phyloP scores from a whole-genome alignment of 1,140 invertebrate genomes.

The Brachionus manjavacas region DNA sequence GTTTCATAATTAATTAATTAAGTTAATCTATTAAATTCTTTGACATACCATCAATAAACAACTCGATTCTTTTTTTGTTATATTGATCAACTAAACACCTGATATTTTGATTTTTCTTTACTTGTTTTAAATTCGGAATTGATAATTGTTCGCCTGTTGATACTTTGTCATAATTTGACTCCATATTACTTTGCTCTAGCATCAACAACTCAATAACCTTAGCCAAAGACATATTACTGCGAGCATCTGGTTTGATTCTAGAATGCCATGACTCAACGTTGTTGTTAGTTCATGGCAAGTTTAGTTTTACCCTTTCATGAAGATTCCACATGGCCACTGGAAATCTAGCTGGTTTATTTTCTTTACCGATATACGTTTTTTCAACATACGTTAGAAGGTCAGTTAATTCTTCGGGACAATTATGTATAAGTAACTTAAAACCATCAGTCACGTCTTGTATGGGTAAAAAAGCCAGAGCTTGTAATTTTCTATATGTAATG shows the following conservation, averaged over 20 bases:
- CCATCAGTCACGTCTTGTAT: not conserved
- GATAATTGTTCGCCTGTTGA: not conserved
- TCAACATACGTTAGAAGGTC: not conserved
- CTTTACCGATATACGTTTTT: not conserved
- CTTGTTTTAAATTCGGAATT: not conserved
- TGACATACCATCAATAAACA: not conserved
- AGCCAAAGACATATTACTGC: not conserved
- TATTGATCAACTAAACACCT: conserved; percentile 13
- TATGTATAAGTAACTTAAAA: not conserved
- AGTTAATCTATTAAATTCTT: conserved; percentile 7
- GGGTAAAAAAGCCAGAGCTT: not conserved
- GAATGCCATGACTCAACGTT: not conserved
- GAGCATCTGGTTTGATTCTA: not conserved
- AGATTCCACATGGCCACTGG: not conserved
- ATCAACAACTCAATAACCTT: not conserved
- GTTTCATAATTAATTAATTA: not conserved
- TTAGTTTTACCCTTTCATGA: not conserved
- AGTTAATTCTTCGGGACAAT: not conserved
- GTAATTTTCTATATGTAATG: not conserved
- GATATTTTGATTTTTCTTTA: conserved; percentile 18
- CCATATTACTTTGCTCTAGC: not conserved
- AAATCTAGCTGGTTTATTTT: not conserved
- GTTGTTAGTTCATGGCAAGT: not conserved
- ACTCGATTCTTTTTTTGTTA: not conserved
- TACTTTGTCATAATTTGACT: not conserved